Percentiles rank a stretch among this genome's conserved stretches.
Evolutionary conservation across 2,888 invertebrate genomes (phyloP).

Genomic region (Diarsia mendica): DNA sequence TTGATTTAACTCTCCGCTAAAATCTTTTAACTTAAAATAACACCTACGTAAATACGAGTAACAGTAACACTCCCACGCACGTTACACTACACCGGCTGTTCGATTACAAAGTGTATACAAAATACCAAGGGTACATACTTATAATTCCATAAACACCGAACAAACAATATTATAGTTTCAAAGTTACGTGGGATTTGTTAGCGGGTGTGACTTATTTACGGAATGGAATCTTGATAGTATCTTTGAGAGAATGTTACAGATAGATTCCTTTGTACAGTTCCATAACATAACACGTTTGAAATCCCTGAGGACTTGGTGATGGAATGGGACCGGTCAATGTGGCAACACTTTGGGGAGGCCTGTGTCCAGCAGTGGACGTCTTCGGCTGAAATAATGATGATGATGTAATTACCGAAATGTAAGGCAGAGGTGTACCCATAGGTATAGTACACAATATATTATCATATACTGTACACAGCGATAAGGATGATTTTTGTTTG

Average conservation of each 20-base stretch:
- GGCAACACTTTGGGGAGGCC: no score
- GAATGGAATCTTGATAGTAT: background rate
- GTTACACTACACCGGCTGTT: background rate
- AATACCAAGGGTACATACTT: background rate
- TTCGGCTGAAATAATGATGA: no score
- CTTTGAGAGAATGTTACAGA: background rate
- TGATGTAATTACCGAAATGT: no score
- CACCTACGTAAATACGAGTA: background rate
- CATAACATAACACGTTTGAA: no score
- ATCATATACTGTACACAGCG: no score
- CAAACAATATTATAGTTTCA: slow-evolving; percentile 11
- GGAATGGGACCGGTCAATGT: no score
- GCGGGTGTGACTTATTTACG: no score
- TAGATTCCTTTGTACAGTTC: background rate
- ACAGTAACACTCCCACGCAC: background rate
- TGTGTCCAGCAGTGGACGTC: no score
- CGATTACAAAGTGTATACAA: slow-evolving; percentile 3
- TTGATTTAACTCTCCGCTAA: background rate
- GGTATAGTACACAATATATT: no score
- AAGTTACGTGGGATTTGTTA: background rate
- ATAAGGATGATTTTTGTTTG: no score
- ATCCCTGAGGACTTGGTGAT: no score
- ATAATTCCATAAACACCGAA: background rate
- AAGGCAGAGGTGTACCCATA: no score
- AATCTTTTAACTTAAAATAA: slow-evolving; percentile 10